A percentile compares a stretch with the other conserved stretches of the same genome.
Conservation (phyloP, 2,888 invertebrate genomes). For the Cheilosia impressa region DNA sequence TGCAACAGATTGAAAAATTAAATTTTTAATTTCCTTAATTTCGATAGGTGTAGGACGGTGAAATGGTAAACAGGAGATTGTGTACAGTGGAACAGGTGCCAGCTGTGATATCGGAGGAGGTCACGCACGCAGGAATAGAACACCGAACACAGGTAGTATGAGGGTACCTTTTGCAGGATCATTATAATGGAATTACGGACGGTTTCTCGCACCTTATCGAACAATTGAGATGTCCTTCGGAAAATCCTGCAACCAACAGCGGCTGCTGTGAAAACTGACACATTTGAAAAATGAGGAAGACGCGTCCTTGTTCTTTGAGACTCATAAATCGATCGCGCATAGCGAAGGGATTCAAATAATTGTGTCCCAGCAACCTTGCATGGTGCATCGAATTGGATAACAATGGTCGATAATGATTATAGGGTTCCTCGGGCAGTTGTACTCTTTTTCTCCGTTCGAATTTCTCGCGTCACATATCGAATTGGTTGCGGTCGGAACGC, state of each 20-base stretch:
- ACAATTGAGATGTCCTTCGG: slow-evolving; percentile 57
- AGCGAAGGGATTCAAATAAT: slow-evolving; percentile 55
- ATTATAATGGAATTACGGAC: background rate
- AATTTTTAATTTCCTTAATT: slow-evolving; percentile 72
- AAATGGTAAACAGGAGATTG: background rate
- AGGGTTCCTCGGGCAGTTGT: slow-evolving; percentile 26
- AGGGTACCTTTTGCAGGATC: slow-evolving; percentile 1
- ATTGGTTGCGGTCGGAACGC: slow-evolving; percentile 70
- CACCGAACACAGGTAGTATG: background rate
- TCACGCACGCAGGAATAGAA: slow-evolving; percentile 23
- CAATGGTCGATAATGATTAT: slow-evolving; percentile 54
- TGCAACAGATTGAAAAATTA: slow-evolving; percentile 74
- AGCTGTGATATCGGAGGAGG: slow-evolving; percentile 47
- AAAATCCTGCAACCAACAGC: slow-evolving; percentile 3
- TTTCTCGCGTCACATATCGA: slow-evolving; percentile 58
- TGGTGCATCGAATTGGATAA: slow-evolving; percentile 53
- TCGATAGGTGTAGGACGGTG: slow-evolving; percentile 13
- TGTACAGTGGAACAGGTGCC: slow-evolving; percentile 53
- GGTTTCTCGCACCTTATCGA: slow-evolving; percentile 32
- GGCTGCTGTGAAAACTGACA: slow-evolving; percentile 66
- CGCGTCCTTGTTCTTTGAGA: background rate
- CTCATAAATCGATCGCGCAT: slow-evolving; percentile 50
- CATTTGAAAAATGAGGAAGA: slow-evolving; percentile 15
- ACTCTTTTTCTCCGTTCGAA: background rate
- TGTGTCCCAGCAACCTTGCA: slow-evolving; percentile 31